Evolutionary conservation across 2,797 vertebrate genomes (phyloP).

Genomic region (Nyctibius grandis): DNA sequence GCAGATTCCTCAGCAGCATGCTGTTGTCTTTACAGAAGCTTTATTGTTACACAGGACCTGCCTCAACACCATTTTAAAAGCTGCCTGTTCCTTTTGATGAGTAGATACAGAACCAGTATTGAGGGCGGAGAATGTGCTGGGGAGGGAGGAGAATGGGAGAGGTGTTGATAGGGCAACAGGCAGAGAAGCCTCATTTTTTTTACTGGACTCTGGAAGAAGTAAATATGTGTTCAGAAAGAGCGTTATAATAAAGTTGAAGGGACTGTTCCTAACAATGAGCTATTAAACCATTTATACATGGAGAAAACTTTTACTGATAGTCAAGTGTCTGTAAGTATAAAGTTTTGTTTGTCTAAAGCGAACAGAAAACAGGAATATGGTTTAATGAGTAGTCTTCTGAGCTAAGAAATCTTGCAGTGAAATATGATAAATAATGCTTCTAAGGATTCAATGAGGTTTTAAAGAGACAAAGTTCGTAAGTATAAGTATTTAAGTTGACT

Average conservation of each 20-base stretch:
- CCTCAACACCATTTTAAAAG: conserved; percentile 73
- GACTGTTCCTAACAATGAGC: conserved; percentile 58
- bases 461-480: conserved; percentile 58
- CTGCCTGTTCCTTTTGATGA: conserved; percentile 77
- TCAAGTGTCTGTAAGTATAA: conserved; percentile 73
- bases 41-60: conserved; percentile 64
- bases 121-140: conserved; percentile 75
- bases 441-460: conserved; percentile 54
- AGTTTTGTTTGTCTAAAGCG: conserved; percentile 56
- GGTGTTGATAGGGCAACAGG: conserved; percentile 48
- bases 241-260: neutral
- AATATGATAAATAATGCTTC: conserved; percentile 35
- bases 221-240: conserved; percentile 58
- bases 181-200: conserved; percentile 52
- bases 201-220: conserved; percentile 54
- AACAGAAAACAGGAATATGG: conserved; percentile 28
- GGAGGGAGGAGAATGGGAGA: conserved; percentile 62
- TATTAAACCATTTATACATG: conserved; percentile 66
- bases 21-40: conserved; percentile 22
- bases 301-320: conserved; percentile 69
- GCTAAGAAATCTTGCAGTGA: conserved; percentile 46
- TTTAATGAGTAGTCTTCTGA: neutral
- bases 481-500: conserved; percentile 49
- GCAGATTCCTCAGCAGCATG: conserved; percentile 21
- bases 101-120: conserved; percentile 80